A percentile compares a stretch with the other conserved stretches of the same genome.
Conservation (phyloP, 2,113 vertebrate species). For the Sardina pilchardus region DNA sequence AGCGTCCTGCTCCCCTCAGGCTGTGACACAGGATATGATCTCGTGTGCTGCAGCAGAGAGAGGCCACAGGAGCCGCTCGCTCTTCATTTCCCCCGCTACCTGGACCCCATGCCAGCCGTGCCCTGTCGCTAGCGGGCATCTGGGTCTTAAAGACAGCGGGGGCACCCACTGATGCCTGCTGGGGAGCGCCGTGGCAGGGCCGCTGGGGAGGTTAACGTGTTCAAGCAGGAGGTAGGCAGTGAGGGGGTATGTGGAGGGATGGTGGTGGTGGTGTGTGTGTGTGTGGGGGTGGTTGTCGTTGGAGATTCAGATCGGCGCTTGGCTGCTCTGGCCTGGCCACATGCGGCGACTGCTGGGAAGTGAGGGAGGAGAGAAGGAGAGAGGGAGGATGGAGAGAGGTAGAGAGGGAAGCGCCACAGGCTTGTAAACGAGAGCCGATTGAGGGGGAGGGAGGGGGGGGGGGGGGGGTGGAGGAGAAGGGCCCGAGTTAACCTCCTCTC, state of each 20-base stretch:
- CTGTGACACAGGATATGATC: background rate
- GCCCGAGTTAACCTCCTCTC: background rate
- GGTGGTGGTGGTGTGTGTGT: too few species aligned
- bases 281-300: too few species aligned
- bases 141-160: conserved; percentile 22
- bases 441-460: background rate
- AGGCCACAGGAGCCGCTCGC: background rate
- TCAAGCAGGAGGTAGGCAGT: too few species aligned
- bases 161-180: background rate
- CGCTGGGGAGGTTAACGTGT: background rate
- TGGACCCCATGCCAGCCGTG: background rate
- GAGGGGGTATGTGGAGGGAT: too few species aligned
- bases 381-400: background rate
- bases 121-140: background rate
- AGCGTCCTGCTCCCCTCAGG: conserved; percentile 37
- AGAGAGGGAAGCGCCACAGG: background rate
- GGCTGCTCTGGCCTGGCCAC: conserved; percentile 49
- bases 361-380: too few species aligned
- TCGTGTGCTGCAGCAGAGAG: background rate
- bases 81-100: background rate
- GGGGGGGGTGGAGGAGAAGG: too few species aligned
- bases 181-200: background rate
- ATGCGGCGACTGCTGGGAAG: conserved; percentile 30
- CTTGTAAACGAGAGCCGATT: conserved; percentile 32
- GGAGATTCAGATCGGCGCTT: too few species aligned